Base-by-base conservation (phyloP, 92 coral and sea anemone genomes). In the Palythoa caribaeorum region DNA sequence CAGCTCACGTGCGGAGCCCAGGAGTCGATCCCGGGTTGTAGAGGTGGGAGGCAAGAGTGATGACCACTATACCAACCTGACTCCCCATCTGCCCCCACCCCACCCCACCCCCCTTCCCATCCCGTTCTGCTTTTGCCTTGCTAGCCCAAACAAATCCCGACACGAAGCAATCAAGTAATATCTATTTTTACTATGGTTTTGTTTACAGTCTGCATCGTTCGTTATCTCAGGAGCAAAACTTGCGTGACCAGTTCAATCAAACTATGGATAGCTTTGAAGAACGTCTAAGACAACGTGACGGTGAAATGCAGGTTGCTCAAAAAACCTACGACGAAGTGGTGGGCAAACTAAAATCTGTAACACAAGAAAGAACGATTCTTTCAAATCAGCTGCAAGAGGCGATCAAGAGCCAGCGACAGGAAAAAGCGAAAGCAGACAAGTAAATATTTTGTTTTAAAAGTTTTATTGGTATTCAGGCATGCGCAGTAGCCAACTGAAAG, bases 381-480 rank as follows among this genome's bases (percentile, higher is more conserved):
- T 91, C 97, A 13, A 78, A 76, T 47, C 99, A 97, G 35, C 89
- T 97, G 36, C 92, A 93, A 48, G 95, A 97, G 54, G 88, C 94
- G n/a, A 80, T 89, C 38, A 95, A 93, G 81, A 90, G 90, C 9
- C 92, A 94, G 77, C 95, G 92, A 36, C 95, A 89, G 20, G 99
- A 97, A 83, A 97, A 94, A 73, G 98, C 94, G 48, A 89, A 94
- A 89, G 98, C 99, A 6, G 99, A 97, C 88, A 97, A 97, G 99
- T 97, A 85, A 84, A 98, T 5, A 36, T 21, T 73, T 65, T 19
- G 39, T 66, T 4, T 51, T 4, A 0, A 2, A n/a, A 13, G 10
- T 15, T 13, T 11, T 53, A 39, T 37, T 50, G 59, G 9, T 7
- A 10, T 3, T 17, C 14, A 50, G 9, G 37, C 50, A 44, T 8